Evolutionary conservation across 2,888 invertebrate species (phyloP), one percentile per base, ranked within the genome.

Genomic region (Caenorhabditis sp.): DNA sequence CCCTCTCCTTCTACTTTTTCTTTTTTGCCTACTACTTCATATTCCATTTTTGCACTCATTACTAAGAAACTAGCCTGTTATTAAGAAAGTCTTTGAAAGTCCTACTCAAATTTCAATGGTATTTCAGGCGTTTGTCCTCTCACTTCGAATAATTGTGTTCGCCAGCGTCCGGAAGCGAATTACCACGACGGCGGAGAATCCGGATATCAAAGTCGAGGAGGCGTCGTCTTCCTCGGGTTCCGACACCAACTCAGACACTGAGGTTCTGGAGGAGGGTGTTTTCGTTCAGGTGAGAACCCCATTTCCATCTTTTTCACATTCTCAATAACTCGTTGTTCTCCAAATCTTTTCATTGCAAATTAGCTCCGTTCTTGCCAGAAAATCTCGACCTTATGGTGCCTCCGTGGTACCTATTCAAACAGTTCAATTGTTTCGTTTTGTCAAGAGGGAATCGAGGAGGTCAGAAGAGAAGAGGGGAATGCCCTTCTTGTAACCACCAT

Each of bases 61-160:
- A n/a, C n/a, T n/a, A n/a, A n/a, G n/a, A n/a, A n/a, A n/a, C n/a
- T n/a, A n/a, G n/a, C n/a, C n/a, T n/a, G n/a, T n/a, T n/a, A n/a
- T n/a, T n/a, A n/a, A n/a, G n/a, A n/a, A n/a, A n/a, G n/a, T n/a
- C n/a, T n/a, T n/a, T 40, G 40, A 40, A 40, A 40, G 6, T 13
- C 15, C 15, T 40, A 15, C 6, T 9, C 15, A 3, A 50, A 61
- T 61, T 44, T 40, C 53, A 53, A 68, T 68, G 13, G 69, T 56
- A 28, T 80, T 85, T 74, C 53, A 85, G 85, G 85, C 85, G 51
- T 74, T 85, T 51, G 80, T 85, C 65, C 67, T 85, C 58, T 82
- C 84, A 55, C 80, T 84, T 74, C 77, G 82, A 26, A 67, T 85
- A 68, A 67, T 84, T 72, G 65, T 85, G 58, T 84, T 84, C 64